These are phyloP conservation scores for Epinotia brunnichana DNA, from an alignment of 2,888 invertebrate genomes.

Conservation along the genomic window DNA sequence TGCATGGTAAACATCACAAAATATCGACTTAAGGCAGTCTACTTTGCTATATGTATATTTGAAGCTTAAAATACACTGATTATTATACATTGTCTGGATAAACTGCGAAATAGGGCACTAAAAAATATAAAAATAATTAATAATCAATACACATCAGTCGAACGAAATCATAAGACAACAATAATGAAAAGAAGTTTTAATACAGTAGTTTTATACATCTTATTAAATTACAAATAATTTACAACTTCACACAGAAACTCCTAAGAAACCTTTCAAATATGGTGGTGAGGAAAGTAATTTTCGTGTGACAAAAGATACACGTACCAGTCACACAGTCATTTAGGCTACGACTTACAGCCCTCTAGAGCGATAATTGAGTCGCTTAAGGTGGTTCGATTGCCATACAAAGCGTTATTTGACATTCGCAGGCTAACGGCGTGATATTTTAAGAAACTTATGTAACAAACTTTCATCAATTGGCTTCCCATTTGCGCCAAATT, in stretches of 20 bases:
- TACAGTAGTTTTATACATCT: not conserved
- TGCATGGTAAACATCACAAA: slow-evolving; percentile 70
- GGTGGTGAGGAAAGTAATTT: not conserved
- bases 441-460: no score
- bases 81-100: slow-evolving; percentile 29
- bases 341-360: no score
- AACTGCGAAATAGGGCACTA: slow-evolving; percentile 30
- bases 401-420: no score
- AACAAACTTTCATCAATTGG: no score
- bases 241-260: not conserved
- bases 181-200: not conserved
- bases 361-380: no score
- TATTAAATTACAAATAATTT: not conserved
- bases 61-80: slow-evolving; percentile 38
- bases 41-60: slow-evolving; percentile 36
- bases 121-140: slow-evolving; percentile 17
- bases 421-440: no score
- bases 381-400: no score
- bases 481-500: no score
- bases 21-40: slow-evolving; percentile 45
- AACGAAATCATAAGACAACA: slow-evolving; percentile 6
- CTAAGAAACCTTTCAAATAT: not conserved
- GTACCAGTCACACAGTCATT: no score
- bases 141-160: slow-evolving; percentile 11
- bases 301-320: not conserved